Conservation (phyloP, 1,140 invertebrate genomes). For the Apis cerana region DNA sequence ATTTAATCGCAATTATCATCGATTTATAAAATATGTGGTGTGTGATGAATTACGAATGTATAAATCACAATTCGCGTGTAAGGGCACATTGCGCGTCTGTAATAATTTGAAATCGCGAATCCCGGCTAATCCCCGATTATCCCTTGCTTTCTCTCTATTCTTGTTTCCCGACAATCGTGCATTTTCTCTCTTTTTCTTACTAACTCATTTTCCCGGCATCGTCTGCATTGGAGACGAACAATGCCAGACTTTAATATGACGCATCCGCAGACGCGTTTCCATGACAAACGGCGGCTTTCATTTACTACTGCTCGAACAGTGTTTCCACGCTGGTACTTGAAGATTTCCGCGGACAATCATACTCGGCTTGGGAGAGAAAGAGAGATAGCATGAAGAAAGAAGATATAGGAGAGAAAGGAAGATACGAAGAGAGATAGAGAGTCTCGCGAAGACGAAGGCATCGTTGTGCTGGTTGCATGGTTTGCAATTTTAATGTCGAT, state of each 20-base stretch:
- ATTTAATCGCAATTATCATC: not conserved
- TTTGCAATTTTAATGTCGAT: conserved; percentile 73
- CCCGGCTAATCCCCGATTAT: conserved; percentile 10
- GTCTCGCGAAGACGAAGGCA: conserved; percentile 33
- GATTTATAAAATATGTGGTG: no score
- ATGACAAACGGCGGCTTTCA: conserved; percentile 53
- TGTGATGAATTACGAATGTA: not conserved
- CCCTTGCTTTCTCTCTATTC: not conserved
- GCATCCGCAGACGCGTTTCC: conserved; percentile 57
- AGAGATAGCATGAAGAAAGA: not conserved
- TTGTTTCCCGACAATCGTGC: not conserved
- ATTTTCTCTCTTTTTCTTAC: not conserved
- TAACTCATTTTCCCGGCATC: conserved; percentile 25
- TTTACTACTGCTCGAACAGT: conserved; percentile 56
- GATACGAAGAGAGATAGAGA: not conserved
- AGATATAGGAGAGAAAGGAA: not conserved
- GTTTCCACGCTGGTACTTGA: conserved; percentile 51
- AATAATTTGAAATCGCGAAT: conserved; percentile 1
- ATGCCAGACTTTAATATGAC: conserved; percentile 64
- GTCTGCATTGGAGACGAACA: conserved; percentile 47
- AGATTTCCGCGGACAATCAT: conserved; percentile 57
- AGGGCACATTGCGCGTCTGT: not conserved
- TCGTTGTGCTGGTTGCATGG: conserved; percentile 46
- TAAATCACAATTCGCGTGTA: not conserved
- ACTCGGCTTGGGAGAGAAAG: not conserved